Percentiles rank a stretch among this genome's conserved stretches.
phyloP scores from a whole-genome alignment of 2,888 invertebrate species.

The Parasteatoda lunata region DNA sequence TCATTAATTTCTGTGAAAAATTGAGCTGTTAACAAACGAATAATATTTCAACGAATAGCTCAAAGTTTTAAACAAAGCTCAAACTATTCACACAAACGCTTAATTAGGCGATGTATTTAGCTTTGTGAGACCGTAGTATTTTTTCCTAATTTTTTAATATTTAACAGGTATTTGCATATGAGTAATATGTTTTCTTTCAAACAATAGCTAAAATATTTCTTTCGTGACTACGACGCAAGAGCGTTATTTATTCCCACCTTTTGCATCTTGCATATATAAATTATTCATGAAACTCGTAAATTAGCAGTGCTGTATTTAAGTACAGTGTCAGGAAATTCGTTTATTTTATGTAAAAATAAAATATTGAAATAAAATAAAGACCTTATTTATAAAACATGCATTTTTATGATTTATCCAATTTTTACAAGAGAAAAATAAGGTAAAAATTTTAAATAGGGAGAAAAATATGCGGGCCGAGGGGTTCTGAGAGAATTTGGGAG shows the following conservation, averaged over 20 bases:
- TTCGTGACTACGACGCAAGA: neutral
- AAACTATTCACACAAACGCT: neutral
- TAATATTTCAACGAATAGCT: too few species aligned
- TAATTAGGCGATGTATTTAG: neutral
- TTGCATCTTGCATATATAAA: conserved; percentile 2
- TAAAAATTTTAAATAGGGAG: too few species aligned
- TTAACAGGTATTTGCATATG: neutral
- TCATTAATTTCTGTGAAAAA: too few species aligned
- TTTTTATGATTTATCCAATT: too few species aligned
- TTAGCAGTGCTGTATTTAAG: neutral
- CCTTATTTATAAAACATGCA: too few species aligned
- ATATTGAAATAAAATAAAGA: too few species aligned
- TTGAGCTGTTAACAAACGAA: too few species aligned
- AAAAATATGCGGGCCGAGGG: too few species aligned
- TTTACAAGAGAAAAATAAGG: too few species aligned
- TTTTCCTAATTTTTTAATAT: neutral
- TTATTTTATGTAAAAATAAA: neutral
- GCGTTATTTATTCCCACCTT: neutral
- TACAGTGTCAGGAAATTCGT: neutral
- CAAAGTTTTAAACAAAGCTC: too few species aligned
- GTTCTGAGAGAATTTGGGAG: too few species aligned
- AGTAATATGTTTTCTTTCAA: neutral
- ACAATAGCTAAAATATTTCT: neutral
- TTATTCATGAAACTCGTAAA: conserved; percentile 16
- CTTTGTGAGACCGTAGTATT: neutral